A percentile compares a stretch with the other conserved stretches of the same genome.
phyloP scores from a whole-genome alignment of 2,113 vertebrate species.

The Aspidoscelis tigris region DNA sequence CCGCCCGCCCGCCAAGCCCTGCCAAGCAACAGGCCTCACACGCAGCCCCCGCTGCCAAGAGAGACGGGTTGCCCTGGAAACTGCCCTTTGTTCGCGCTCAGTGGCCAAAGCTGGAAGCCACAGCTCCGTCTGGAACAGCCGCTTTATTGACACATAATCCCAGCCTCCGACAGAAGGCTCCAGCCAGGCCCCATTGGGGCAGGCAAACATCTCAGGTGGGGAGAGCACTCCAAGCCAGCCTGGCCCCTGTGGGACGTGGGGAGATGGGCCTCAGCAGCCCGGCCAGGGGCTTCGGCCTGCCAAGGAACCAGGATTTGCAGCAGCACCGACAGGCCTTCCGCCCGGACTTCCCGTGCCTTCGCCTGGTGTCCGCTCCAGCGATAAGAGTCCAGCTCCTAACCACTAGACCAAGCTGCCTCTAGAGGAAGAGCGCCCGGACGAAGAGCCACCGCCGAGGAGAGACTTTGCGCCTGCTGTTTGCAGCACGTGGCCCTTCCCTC shows the following conservation, averaged over 20 bases:
- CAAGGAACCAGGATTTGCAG: neutral
- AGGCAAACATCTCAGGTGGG: neutral
- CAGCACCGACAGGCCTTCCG: too few species aligned
- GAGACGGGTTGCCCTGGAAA: conserved; percentile 32
- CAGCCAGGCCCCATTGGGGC: neutral
- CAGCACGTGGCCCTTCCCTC: neutral
- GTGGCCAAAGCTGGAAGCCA: neutral
- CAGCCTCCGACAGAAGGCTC: neutral
- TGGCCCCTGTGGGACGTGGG: neutral
- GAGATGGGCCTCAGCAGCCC: too few species aligned
- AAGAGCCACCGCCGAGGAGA: too few species aligned
- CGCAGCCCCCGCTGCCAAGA: conserved; percentile 13
- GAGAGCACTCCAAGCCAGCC: neutral
- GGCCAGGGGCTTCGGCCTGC: neutral
- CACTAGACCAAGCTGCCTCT: too few species aligned
- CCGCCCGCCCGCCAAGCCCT: neutral
- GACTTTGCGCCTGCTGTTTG: too few species aligned
- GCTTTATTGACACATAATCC: neutral
- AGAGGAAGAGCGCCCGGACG: too few species aligned
- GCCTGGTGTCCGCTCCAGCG: too few species aligned
- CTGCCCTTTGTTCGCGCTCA: conserved; percentile 36
- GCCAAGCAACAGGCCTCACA: too few species aligned
- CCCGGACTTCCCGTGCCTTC: too few species aligned
- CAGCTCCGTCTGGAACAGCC: conserved; percentile 1
- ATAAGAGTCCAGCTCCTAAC: too few species aligned